Evolutionary conservation across 2,888 invertebrate genomes (phyloP).

Genomic region (Drosophila engyochracea): DNA sequence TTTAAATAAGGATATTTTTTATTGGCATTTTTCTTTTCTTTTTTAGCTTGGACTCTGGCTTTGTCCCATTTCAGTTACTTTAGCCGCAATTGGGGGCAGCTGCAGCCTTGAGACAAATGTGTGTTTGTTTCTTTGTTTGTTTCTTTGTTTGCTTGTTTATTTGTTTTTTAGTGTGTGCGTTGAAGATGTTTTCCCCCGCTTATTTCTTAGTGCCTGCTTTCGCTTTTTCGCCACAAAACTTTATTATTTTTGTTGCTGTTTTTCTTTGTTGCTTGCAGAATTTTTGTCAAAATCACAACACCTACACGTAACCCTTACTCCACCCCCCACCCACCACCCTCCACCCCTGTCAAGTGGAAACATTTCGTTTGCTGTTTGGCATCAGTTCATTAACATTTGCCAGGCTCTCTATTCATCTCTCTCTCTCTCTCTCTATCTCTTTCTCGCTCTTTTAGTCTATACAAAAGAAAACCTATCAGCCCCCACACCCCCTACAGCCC

Average conservation of each 20-base stretch:
- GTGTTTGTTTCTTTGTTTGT: conserved; percentile 1
- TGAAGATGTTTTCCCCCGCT: conserved; percentile 17
- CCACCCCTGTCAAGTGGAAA: background rate
- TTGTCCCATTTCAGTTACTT: conserved; percentile 46
- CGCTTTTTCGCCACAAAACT: conserved; percentile 45
- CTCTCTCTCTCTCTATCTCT: background rate
- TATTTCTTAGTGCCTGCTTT: conserved; percentile 39
- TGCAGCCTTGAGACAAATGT: conserved; percentile 53
- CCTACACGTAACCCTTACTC: background rate
- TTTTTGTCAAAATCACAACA: conserved; percentile 18
- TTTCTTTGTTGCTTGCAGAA: conserved; percentile 14
- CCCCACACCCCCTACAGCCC: background rate
- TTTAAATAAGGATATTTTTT: background rate
- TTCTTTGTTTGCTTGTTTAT: background rate
- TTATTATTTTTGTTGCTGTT: conserved; percentile 16
- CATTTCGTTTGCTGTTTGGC: conserved; percentile 23
- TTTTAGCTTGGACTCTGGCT: conserved; percentile 19
- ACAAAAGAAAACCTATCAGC: background rate
- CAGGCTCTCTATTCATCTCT: background rate
- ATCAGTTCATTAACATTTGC: conserved; percentile 59
- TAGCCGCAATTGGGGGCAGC: conserved; percentile 24
- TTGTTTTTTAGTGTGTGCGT: background rate
- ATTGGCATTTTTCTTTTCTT: background rate
- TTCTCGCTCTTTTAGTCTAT: background rate
- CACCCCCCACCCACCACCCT: background rate